phyloP scores from a whole-genome alignment of 2,113 vertebrate species.

The Micronycteris hirsuta region DNA sequence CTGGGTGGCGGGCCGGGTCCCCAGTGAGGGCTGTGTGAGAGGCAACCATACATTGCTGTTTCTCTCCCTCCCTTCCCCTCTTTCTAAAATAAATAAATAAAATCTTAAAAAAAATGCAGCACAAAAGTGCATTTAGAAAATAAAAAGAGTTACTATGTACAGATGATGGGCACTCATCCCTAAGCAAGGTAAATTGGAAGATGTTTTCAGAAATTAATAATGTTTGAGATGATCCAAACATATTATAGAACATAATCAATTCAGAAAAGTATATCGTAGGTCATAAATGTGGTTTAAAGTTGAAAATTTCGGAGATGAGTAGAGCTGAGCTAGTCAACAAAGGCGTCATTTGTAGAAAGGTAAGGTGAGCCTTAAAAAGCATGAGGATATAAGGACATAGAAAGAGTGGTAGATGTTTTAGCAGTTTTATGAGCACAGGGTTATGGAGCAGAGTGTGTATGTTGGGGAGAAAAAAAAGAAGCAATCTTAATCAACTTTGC shows the following conservation, averaged over 20 bases:
- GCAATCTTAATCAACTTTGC: not conserved
- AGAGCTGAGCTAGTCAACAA: not conserved
- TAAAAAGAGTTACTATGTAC: not conserved
- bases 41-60: no score
- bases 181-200: not conserved
- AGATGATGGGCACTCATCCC: not conserved
- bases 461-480: not conserved
- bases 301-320: not conserved
- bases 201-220: not conserved
- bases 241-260: not conserved
- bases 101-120: not conserved
- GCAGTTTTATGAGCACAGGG: not conserved
- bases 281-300: not conserved
- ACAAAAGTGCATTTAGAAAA: not conserved
- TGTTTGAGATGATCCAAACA: not conserved
- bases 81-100: no score
- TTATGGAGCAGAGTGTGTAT: not conserved
- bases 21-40: no score
- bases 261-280: not conserved
- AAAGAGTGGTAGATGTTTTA: not conserved
- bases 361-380: not conserved
- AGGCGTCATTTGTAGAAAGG: not conserved
- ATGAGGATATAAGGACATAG: not conserved
- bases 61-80: no score
- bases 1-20: no score